Evolutionary conservation across 64 coral and sea anemone genomes (phyloP).

Genomic region (Trachythela sp.): DNA sequence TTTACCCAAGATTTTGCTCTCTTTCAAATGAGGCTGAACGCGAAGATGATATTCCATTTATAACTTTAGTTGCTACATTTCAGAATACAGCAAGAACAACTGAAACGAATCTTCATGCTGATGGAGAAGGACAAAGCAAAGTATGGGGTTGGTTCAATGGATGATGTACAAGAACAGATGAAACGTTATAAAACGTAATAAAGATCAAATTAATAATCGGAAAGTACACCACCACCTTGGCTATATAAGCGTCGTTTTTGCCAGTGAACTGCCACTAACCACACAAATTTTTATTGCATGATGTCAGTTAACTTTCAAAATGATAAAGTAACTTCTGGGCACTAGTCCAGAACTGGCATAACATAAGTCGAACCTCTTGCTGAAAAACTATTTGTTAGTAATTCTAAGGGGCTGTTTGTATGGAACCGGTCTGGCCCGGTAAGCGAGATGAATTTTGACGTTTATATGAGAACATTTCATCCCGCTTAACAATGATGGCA

Average conservation of each 20-base stretch:
- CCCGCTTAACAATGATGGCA: no score
- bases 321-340: not conserved
- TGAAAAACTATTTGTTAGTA: not conserved
- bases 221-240: not conserved
- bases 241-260: no score
- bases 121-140: not conserved
- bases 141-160: not conserved
- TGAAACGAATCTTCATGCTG: not conserved
- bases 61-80: no score
- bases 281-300: not conserved
- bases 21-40: no score
- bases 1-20: no score
- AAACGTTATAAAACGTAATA: not conserved
- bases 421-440: not conserved
- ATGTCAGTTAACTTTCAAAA: not conserved
- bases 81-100: not conserved
- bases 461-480: no score
- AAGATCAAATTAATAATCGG: not conserved
- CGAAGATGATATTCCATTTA: not conserved
- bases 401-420: not conserved
- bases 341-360: not conserved
- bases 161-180: not conserved
- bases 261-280: not conserved
- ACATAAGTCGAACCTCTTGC: no score
- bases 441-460: no score